Conservation (phyloP, 2,113 vertebrate genomes). For the Baryphthengus martii region DNA sequence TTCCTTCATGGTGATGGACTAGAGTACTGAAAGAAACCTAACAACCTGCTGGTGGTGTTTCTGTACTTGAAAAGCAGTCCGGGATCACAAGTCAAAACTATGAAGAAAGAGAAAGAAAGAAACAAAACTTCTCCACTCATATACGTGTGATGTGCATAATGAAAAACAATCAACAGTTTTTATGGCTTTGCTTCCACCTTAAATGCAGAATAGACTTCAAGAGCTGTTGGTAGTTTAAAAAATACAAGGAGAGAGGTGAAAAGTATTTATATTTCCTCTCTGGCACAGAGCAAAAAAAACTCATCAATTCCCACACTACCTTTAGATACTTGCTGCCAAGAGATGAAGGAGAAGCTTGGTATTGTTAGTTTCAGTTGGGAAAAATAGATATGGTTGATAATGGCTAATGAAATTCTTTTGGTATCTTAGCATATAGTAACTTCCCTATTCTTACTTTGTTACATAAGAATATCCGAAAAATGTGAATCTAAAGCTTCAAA, state of each 20-base stretch:
- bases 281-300: not conserved
- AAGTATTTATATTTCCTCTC: not conserved
- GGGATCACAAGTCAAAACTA: not conserved
- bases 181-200: not conserved
- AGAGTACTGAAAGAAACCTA: not conserved
- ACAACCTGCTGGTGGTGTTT: not conserved
- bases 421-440: not conserved
- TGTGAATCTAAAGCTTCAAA: not conserved
- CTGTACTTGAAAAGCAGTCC: not conserved
- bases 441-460: not conserved
- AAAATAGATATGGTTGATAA: not conserved
- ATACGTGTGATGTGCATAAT: not conserved
- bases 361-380: not conserved
- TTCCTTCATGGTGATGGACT: not conserved
- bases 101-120: not conserved
- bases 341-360: not conserved
- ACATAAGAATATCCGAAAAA: not conserved
- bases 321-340: not conserved
- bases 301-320: not conserved
- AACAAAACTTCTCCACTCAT: not conserved
- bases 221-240: not conserved
- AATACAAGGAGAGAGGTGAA: not conserved
- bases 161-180: not conserved
- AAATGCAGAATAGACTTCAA: not conserved
- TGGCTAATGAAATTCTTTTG: not conserved